Evolutionary conservation across 2,888 invertebrate species (phyloP).

Genomic region (Caenorhabditis sulstoni): DNA sequence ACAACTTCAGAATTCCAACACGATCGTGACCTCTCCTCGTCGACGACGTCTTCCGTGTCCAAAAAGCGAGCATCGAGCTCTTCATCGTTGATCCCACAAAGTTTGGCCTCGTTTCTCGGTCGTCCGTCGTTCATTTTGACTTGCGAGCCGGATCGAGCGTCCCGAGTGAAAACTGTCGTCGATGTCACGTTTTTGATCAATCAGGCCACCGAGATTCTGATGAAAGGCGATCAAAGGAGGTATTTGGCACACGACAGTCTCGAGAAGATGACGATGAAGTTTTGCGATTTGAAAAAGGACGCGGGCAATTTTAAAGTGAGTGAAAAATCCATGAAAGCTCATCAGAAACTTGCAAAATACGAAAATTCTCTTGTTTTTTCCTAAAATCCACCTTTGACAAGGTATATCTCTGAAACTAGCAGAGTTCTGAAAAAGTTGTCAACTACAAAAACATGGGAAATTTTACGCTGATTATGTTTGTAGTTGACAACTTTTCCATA

Average conservation of each 20-base stretch:
- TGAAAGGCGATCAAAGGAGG: conserved; percentile 8
- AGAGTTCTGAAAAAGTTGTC: no score
- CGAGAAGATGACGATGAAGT: conserved; percentile 36
- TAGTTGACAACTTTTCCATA: background rate
- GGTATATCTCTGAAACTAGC: no score
- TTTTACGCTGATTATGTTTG: no score
- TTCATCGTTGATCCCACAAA: background rate
- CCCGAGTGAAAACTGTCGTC: conserved; percentile 25
- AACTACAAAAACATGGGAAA: no score
- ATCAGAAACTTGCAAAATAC: background rate
- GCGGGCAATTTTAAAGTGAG: conserved; percentile 21
- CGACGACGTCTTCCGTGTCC: conserved; percentile 2
- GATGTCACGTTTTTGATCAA: conserved; percentile 44
- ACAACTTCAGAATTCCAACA: conserved; percentile 40
- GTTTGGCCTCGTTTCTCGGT: conserved; percentile 27
- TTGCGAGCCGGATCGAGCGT: conserved; percentile 40
- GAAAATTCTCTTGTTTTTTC: no score
- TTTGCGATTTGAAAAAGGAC: conserved; percentile 20
- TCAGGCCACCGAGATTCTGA: conserved; percentile 28
- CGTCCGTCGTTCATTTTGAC: conserved; percentile 37
- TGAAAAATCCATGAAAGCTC: no score
- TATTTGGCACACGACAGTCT: conserved; percentile 23
- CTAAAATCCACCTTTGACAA: no score
- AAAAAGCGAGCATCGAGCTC: background rate
- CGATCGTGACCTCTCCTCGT: conserved; percentile 33